These are phyloP conservation scores for Nomia melanderi DNA, from an alignment of 1,140 invertebrate genomes.

Conservation along the genomic window DNA sequence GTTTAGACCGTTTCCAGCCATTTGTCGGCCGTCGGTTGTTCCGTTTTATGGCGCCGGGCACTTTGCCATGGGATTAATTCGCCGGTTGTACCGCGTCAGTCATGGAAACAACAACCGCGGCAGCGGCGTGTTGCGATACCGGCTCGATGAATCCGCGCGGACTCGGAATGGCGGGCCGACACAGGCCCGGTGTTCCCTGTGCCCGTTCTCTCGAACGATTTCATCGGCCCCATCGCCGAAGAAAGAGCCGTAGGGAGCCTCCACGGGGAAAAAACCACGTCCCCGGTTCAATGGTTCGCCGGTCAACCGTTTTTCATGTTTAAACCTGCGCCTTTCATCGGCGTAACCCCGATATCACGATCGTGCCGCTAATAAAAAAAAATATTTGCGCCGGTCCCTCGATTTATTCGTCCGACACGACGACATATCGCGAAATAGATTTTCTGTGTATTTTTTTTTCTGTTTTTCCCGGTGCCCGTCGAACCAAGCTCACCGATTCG, in stretches of 20 bases:
- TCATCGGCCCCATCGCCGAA: constrained; percentile 6
- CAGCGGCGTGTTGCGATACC: constrained; percentile 7
- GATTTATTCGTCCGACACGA: not conserved
- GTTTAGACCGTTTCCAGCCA: constrained; percentile 40
- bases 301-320: not conserved
- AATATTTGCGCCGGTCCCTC: not conserved
- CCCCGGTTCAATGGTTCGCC: not conserved
- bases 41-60: constrained; percentile 46
- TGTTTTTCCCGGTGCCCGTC: no score
- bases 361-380: not conserved
- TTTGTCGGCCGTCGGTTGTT: constrained; percentile 50
- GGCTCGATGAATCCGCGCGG: constrained; percentile 20
- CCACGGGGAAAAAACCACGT: no score
- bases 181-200: not conserved
- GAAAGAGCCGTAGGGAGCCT: not conserved
- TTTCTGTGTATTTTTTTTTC: not conserved
- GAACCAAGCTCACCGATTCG: not conserved
- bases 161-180: constrained; percentile 7
- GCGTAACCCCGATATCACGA: not conserved
- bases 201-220: constrained; percentile 14
- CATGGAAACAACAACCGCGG: constrained; percentile 55
- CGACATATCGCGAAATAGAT: not conserved
- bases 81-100: constrained; percentile 52
- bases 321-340: not conserved
- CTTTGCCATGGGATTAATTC: constrained; percentile 49